phyloP scores from a whole-genome alignment of 2,888 invertebrate species.

The Macrosoma leucophasiata region DNA sequence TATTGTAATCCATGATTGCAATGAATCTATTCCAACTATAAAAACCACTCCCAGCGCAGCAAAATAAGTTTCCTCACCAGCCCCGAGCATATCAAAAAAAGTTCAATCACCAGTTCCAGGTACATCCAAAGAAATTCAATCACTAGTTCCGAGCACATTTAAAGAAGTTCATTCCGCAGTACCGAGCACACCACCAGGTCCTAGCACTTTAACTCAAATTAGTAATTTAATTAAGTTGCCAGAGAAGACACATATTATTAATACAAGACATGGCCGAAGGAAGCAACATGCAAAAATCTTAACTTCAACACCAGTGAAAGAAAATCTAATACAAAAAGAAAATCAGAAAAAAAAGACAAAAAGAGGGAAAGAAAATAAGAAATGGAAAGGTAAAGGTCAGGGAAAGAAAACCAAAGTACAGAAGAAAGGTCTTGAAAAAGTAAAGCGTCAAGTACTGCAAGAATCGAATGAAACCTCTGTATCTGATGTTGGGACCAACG shows the following conservation, averaged over 20 bases:
- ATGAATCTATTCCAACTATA: slow-evolving; percentile 21
- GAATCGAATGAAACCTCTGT: slow-evolving; percentile 19
- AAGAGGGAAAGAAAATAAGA: slow-evolving; percentile 20
- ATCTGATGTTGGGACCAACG: slow-evolving; percentile 15
- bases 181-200: too few relatives aligned
- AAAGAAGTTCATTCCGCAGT: too few relatives aligned
- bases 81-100: slow-evolving; percentile 24
- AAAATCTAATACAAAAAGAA: slow-evolving; percentile 22
- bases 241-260: slow-evolving; percentile 13
- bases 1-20: slow-evolving; percentile 13
- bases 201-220: too few relatives aligned
- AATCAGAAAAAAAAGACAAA: too few relatives aligned
- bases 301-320: slow-evolving; percentile 24
- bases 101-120: slow-evolving; percentile 22
- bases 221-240: slow-evolving; percentile 24
- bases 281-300: slow-evolving; percentile 26
- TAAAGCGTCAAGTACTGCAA: slow-evolving; percentile 25
- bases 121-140: too few relatives aligned
- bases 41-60: slow-evolving; percentile 29
- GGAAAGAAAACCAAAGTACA: slow-evolving; percentile 23
- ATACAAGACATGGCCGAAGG: slow-evolving; percentile 21
- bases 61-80: slow-evolving; percentile 27
- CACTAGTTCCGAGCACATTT: too few relatives aligned
- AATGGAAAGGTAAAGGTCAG: slow-evolving; percentile 16
- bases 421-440: slow-evolving; percentile 17